Evolutionary conservation across 2,888 invertebrate genomes (phyloP), one percentile per base, ranked within the genome.

Genomic region (Eupeodes luniger): DNA sequence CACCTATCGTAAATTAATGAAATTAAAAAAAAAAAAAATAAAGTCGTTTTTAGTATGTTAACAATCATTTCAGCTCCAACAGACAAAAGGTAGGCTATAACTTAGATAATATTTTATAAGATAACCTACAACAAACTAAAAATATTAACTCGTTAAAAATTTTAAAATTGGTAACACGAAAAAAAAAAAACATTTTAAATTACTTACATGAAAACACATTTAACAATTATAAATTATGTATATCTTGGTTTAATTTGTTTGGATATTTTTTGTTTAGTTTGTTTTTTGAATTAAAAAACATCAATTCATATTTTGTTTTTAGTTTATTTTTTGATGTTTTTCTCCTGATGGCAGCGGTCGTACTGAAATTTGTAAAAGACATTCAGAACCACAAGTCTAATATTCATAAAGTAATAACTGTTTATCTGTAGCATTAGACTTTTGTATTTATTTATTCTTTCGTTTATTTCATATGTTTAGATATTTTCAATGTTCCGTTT

Each of bases 41-140:
- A 55, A 70, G 40, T 36, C 34, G 59, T 34, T 59, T 9, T 72
- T 47, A 66, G 64, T 53, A 36, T 53, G 64, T 88, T 85, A 76
- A 78, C 88, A 85, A 85, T 76, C 81, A 88, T 88, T 81, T 81
- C 72, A 79, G 85, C 88, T 88, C 88, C 88, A 88, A 78, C 88
- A 85, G 81, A 85, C 53, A 82, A 87, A 88, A 88, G 88, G 88
- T 88, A 88, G 88, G 88, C 85, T 81, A 14, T 74, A 55, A 59
- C 12, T 75, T 70, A 67, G 36, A 57, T 69, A 81, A 69, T 74
- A 77, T 40, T 19, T 67, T 70, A 78, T 47, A 86, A 72, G 76
- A 83, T 74, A 66, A 57, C 47, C 70, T 82, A 27, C 27, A 27
- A 27, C n/a, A 59, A 61, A 70, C 59, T 76, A 87, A 76, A 87